phyloP scores from a whole-genome alignment of 2,113 vertebrate species.

The Lampris megalopsis region DNA sequence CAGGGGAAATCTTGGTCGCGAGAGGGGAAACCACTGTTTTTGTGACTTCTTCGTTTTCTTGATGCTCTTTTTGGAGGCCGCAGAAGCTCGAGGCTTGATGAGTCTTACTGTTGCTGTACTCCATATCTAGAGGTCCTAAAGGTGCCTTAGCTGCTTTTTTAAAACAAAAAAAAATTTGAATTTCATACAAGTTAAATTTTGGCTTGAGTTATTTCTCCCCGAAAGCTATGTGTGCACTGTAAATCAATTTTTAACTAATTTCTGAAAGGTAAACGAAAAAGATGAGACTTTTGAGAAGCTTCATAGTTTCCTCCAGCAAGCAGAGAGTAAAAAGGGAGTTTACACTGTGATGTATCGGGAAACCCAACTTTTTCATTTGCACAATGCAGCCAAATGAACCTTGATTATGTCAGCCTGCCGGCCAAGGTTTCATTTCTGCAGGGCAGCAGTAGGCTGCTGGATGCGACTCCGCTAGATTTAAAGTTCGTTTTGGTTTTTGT shows the following conservation, averaged over 20 bases:
- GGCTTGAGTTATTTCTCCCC: too few relatives aligned
- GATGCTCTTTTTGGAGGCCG: conserved; percentile 29
- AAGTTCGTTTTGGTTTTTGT: background rate
- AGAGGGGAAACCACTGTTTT: background rate
- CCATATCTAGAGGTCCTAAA: background rate
- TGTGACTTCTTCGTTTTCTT: conserved; percentile 1
- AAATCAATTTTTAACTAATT: conserved; percentile 8
- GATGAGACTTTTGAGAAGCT: conserved; percentile 30
- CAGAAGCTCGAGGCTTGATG: conserved; percentile 5
- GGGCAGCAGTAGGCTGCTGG: conserved; percentile 24
- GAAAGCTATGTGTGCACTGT: background rate
- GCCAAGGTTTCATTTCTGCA: conserved; percentile 12
- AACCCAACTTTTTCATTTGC: conserved; percentile 28
- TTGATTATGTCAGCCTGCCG: background rate
- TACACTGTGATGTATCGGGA: conserved; percentile 22
- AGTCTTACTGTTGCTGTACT: background rate
- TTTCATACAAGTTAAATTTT: background rate
- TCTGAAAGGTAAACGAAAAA: conserved; percentile 40
- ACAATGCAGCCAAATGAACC: conserved; percentile 10
- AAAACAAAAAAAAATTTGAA: background rate
- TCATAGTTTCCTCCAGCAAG: conserved; percentile 35
- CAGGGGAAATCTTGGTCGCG: background rate
- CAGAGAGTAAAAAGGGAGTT: background rate
- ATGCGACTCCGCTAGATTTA: background rate
- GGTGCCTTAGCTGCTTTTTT: background rate